Evolutionary conservation across 2,113 vertebrate species (phyloP).

Genomic region (Callorhinus ursinus): DNA sequence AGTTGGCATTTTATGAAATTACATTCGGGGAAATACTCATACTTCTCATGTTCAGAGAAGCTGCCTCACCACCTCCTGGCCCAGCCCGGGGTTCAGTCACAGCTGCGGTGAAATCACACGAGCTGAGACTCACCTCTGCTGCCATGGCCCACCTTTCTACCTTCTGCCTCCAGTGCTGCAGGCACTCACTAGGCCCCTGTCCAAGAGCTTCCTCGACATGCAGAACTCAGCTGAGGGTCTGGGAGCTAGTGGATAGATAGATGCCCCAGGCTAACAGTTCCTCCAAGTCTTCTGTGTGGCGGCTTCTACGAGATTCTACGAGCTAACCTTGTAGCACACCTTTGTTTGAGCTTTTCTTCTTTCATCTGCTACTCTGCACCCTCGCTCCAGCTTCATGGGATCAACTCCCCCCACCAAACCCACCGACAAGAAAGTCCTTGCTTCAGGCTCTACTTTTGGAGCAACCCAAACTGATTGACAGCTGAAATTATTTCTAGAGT

Average conservation of each 20-base stretch:
- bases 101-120: fast-evolving
- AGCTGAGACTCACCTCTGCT: not conserved
- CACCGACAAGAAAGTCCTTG: not conserved
- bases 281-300: not conserved
- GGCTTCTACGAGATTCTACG: not conserved
- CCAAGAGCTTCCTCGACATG: not conserved
- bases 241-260: not conserved
- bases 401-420: not conserved
- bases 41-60: not conserved
- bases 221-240: not conserved
- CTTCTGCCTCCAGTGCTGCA: not conserved
- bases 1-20: not conserved
- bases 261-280: not conserved
- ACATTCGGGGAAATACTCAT: not conserved
- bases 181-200: not conserved
- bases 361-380: not conserved
- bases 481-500: not conserved
- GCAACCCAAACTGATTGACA: not conserved
- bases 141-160: not conserved
- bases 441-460: not conserved
- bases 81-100: not conserved
- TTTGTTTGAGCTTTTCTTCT: not conserved
- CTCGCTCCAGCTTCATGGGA: not conserved
- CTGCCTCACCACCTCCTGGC: not conserved
- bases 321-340: not conserved